phyloP scores from a whole-genome alignment of 2,113 vertebrate genomes.

The Phalacrocorax brasilianus region DNA sequence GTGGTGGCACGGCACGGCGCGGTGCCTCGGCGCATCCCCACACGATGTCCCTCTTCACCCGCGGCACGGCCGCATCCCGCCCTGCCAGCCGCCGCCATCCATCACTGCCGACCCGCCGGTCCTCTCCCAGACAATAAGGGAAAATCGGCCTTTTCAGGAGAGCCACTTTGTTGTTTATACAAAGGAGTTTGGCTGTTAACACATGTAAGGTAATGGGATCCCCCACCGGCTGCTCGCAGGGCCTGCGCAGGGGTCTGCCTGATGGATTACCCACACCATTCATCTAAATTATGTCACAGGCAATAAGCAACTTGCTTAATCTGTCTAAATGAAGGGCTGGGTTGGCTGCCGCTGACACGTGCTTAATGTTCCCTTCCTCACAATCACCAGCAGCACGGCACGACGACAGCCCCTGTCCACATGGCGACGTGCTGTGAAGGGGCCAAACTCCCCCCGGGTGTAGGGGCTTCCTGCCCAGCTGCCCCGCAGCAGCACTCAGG shows the following conservation, averaged over 20 bases:
- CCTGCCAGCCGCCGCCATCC: slow-evolving; percentile 74
- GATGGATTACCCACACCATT: slow-evolving; percentile 83
- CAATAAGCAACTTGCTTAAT: slow-evolving; percentile 78
- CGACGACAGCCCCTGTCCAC: neutral
- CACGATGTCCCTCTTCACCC: slow-evolving; percentile 85
- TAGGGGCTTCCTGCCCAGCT: neutral
- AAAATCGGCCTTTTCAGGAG: slow-evolving; percentile 60
- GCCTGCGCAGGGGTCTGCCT: slow-evolving; percentile 63
- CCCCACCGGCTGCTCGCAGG: slow-evolving; percentile 71
- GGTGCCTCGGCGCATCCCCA: slow-evolving; percentile 49
- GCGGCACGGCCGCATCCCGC: slow-evolving; percentile 27
- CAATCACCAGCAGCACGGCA: neutral
- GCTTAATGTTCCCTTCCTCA: slow-evolving; percentile 56
- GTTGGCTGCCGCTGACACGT: slow-evolving; percentile 78
- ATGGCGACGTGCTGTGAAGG: neutral
- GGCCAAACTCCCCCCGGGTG: too few species aligned
- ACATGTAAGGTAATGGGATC: slow-evolving; percentile 83
- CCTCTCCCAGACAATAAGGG: slow-evolving; percentile 70
- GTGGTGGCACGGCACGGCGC: neutral
- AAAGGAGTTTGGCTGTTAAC: slow-evolving; percentile 80
- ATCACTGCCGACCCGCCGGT: slow-evolving; percentile 71
- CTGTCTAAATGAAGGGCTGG: slow-evolving; percentile 74
- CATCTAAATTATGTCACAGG: slow-evolving; percentile 87
- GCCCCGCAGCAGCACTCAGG: neutral
- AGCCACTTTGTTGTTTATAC: slow-evolving; percentile 81